A percentile compares a stretch with the other conserved stretches of the same genome.
Conservation (phyloP, 2,888 invertebrate genomes). For the Ctena decussata region DNA sequence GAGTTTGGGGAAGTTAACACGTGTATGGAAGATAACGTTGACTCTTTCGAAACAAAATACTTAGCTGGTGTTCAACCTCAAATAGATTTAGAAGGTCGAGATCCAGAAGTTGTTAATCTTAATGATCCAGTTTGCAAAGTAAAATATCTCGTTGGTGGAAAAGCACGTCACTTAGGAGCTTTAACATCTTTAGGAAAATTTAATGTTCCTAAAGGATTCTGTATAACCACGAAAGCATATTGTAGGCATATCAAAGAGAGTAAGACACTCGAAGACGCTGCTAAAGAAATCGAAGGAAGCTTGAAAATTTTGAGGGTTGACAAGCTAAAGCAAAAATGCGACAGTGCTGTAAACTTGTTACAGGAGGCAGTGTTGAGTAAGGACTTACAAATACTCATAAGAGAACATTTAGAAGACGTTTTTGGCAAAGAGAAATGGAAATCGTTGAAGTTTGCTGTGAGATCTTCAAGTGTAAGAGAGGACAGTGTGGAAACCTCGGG, state of each 20-base stretch:
- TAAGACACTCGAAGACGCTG: neutral
- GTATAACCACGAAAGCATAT: neutral
- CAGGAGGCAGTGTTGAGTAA: neutral
- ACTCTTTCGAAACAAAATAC: no score
- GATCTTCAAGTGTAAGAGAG: no score
- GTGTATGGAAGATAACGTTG: no score
- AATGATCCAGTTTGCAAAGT: neutral
- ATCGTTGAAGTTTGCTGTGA: neutral
- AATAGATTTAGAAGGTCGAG: neutral
- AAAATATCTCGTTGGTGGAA: neutral
- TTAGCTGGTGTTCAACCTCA: no score
- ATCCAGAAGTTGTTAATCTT: neutral
- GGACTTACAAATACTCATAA: neutral
- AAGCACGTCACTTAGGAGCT: neutral
- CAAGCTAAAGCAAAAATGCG: neutral
- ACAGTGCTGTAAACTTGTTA: neutral
- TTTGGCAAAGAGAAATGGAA: neutral
- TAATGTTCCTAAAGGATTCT: neutral
- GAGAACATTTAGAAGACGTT: neutral
- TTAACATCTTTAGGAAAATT: neutral
- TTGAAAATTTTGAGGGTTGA: neutral
- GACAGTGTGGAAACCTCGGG: neutral
- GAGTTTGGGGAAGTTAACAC: neutral
- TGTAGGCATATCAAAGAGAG: neutral
- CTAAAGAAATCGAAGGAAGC: neutral